Base-by-base conservation (phyloP, 2,888 invertebrate genomes). In the Panopea generosa region DNA sequence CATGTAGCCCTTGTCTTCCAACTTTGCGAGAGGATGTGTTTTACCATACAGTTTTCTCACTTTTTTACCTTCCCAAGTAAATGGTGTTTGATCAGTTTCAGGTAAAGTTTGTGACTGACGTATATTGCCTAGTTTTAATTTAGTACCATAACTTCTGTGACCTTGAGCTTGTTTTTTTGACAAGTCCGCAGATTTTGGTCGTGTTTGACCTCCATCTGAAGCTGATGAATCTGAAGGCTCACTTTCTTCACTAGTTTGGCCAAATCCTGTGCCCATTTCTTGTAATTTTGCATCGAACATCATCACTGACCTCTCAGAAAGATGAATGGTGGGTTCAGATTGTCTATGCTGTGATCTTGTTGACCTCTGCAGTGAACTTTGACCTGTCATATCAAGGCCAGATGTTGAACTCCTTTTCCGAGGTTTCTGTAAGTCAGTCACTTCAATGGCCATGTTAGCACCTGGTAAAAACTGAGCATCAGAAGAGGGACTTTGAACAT, bases 1-100 rank as follows among this genome's bases (percentile, higher is more conserved):
- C 49, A 50, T 53, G 18, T 56, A 71, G 29, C 53, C 53, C 61
- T 61, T 73, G 52, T 57, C 66, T 70, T 77, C 81, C 24, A 98
- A 95, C 95, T 96, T 96, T 90, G 97, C 96, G 91, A 98, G 94
- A 85, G 98, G 97, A 94, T 98, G 97, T 90, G 96, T 97, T 93
- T 96, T 97, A 88, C 97, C 97, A 93, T 97, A 97, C 91, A 96
- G 95, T 93, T 96, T 88, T n/a, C 90, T 77, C 1, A 85, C 82
- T 66, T 61, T 63, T 78, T 50, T 86, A 78, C 69, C 77, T 50
- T 84, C 85, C 72, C 78, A 75, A 1, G 71, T 53, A 53, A 82
- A 81, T 16, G 29, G 40, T 3, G 33, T 65, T 4, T 50, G 49
- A 7, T 50, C 71, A 27, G 74, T 69, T 52, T 63, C 77, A 1